phyloP scores from a whole-genome alignment of 2,113 vertebrate genomes.

The Calidris pygmaea region DNA sequence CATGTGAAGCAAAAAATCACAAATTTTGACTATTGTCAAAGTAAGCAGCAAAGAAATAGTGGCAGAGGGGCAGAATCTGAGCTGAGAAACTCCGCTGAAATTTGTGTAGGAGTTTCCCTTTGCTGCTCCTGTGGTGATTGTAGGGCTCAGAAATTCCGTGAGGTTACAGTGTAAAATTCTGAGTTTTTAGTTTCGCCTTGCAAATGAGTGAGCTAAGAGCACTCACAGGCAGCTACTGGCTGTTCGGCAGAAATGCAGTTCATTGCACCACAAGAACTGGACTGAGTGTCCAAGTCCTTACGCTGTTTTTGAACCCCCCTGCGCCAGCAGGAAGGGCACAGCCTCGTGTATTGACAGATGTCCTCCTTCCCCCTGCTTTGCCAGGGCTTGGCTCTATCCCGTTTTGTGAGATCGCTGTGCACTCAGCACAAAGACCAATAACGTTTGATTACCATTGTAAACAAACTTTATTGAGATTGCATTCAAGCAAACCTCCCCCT shows the following conservation, averaged over 20 bases:
- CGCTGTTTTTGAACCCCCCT: background rate
- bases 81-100: background rate
- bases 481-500: conserved; percentile 5
- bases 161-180: background rate
- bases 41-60: background rate
- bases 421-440: background rate
- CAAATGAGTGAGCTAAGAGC: background rate
- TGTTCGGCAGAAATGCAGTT: background rate
- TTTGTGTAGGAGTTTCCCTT: background rate
- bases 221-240: background rate
- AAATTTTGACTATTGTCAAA: background rate
- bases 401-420: background rate
- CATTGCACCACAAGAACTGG: background rate
- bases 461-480: background rate
- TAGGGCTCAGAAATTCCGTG: background rate
- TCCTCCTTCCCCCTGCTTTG: background rate
- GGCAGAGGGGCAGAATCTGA: background rate
- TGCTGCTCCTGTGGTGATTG: background rate
- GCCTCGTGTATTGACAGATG: background rate
- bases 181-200: background rate
- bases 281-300: background rate
- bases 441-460: conserved; percentile 34
- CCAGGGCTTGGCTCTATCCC: background rate
- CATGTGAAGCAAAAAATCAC: background rate
- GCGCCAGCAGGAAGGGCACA: background rate